These are phyloP conservation scores for Hirundo rustica DNA, from an alignment of 2,797 vertebrate genomes.

Conservation along the genomic window DNA sequence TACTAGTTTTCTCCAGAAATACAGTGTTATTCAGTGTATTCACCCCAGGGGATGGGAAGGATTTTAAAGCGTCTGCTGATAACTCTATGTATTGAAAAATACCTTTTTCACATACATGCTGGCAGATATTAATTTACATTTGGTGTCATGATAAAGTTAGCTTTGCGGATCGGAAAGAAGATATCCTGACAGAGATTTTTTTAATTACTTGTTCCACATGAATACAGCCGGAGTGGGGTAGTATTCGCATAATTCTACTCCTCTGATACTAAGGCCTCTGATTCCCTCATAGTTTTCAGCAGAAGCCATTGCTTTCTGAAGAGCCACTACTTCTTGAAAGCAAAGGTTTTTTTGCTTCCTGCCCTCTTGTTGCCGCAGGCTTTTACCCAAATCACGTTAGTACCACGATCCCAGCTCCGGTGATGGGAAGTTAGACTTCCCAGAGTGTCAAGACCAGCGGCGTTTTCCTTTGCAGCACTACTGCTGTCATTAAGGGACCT, in stretches of 20 bases:
- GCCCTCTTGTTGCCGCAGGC: not conserved
- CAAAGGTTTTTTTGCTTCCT: not conserved
- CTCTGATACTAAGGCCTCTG: not conserved
- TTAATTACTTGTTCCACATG: not conserved
- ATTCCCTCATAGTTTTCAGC: not conserved
- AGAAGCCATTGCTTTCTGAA: not conserved
- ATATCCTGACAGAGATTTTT: not conserved
- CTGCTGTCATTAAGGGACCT: slow-evolving; percentile 29
- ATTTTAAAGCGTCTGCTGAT: not conserved
- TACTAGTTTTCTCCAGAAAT: not conserved
- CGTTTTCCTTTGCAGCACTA: not conserved
- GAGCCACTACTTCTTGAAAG: not conserved
- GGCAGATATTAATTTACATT: slow-evolving; percentile 20
- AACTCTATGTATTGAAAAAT: slow-evolving; percentile 2
- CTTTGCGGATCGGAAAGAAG: not conserved
- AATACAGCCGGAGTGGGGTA: not conserved
- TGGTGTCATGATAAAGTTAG: slow-evolving; percentile 14
- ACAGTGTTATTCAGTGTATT: not conserved
- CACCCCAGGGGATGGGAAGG: not conserved
- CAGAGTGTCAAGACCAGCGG: not conserved
- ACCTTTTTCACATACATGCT: not conserved
- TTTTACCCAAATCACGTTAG: not conserved
- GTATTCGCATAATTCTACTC: not conserved
- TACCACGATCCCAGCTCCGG: not conserved
- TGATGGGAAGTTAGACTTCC: not conserved